Percentiles rank a stretch among this genome's conserved stretches.
phyloP scores from a whole-genome alignment of 2,888 invertebrate genomes.

The Tenthredo distinguenda region DNA sequence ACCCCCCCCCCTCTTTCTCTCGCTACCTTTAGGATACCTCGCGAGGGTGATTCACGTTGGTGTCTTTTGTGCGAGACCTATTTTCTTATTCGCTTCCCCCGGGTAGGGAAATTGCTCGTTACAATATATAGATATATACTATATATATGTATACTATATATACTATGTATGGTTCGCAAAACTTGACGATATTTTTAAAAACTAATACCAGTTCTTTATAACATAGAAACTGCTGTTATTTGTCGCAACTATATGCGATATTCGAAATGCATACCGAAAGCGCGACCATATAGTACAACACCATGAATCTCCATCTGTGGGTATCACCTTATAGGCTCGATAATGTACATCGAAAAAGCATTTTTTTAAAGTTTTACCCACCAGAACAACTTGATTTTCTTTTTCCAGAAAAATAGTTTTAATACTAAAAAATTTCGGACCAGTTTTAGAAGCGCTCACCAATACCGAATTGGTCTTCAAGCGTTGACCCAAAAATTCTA shows the following conservation, averaged over 20 bases:
- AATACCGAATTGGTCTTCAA: constrained; percentile 51
- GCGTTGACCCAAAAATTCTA: constrained; percentile 53
- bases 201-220: constrained; percentile 1
- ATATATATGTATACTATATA: no score
- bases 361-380: constrained; percentile 45
- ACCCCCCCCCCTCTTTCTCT: no score
- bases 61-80: no score
- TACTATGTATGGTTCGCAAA: no score
- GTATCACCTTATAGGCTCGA: not conserved
- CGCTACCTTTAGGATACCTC: no score
- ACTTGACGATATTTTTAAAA: not conserved
- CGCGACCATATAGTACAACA: not conserved
- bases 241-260: constrained; percentile 7
- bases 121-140: no score
- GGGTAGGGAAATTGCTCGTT: no score
- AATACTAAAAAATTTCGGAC: constrained; percentile 48
- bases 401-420: constrained; percentile 12
- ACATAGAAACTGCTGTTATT: not conserved
- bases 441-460: constrained; percentile 43
- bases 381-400: not conserved
- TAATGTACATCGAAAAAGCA: not conserved
- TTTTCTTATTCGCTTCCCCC: no score
- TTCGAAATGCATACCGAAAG: constrained; percentile 1
- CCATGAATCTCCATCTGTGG: not conserved
- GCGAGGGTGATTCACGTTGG: no score